Evolutionary conservation across 1,140 invertebrate species (phyloP).

Genomic region (Megalonaias nervosa): DNA sequence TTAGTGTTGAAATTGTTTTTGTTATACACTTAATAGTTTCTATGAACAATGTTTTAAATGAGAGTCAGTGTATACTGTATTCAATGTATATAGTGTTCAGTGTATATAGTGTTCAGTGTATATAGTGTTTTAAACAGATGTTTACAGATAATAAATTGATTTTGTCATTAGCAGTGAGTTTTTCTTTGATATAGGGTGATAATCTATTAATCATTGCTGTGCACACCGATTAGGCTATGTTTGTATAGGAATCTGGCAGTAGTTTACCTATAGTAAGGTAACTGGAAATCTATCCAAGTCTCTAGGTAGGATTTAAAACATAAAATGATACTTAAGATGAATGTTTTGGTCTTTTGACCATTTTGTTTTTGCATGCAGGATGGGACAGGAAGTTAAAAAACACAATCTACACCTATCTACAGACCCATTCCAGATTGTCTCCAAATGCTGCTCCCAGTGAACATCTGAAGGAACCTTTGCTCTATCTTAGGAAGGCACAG

Average conservation of each 20-base stretch:
- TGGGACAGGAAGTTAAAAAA: slow-evolving; percentile 66
- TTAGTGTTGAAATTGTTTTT: no score
- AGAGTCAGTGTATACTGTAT: no score
- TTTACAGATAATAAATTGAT: no score
- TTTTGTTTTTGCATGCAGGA: slow-evolving; percentile 41
- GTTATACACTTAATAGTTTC: no score
- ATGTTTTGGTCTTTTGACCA: slow-evolving; percentile 8
- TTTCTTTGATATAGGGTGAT: no score
- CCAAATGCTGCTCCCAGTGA: slow-evolving; percentile 47
- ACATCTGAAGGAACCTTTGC: slow-evolving; percentile 72
- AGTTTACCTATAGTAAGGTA: neutral
- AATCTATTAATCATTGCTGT: no score
- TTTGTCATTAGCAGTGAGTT: no score
- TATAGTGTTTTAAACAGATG: no score
- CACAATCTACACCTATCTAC: slow-evolving; percentile 61
- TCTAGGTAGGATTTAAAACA: neutral
- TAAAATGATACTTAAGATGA: neutral
- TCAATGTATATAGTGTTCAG: no score
- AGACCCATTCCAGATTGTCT: slow-evolving; percentile 44
- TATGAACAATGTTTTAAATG: no score
- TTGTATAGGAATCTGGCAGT: neutral
- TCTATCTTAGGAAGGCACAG: slow-evolving; percentile 85
- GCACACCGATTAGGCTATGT: slow-evolving; percentile 1
- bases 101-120: no score
- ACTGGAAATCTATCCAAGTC: neutral